Base-by-base conservation (phyloP, 2,113 vertebrate species). In the Anhinga rufa region DNA sequence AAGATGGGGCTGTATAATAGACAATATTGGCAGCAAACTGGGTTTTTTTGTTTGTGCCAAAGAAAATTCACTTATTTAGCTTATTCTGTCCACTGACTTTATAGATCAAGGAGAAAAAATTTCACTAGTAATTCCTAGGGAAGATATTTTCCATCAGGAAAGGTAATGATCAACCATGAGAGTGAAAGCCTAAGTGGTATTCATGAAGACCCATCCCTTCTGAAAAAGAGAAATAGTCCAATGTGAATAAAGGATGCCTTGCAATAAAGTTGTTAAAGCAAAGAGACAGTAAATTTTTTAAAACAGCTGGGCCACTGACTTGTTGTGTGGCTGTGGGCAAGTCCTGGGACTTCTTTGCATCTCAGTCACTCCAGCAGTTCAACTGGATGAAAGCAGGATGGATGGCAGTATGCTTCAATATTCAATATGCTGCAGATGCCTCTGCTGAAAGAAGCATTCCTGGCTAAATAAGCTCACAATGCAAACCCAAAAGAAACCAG, bases 401-500 rank as follows among this genome's bases (percentile, higher is more conserved):
- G 76, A 78, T 93, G 52, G 66, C 82, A 92, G 46, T 26, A 68
- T 74, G 64, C 82, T 95, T 82, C 85, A 94, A 51, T 85, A 85
- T 87, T 94, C 93, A 95, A 88, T 96, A 88, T 52, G 68, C 82
- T 88, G 88, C 90, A 96, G 88, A 96, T 95, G 96, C 90, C 4
- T 8, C 68, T 90, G 72, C 93, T 92, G 68, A 68, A 90, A 88
- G 60, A 55, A 94, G 60, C 82, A 88, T 93, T 96, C 80, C 77
- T 78, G 80, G 38, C 72, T 96, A 86, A 96, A 88, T 80, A 83
- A 90, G 76, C 48, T 81, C 72, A 92, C 72, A 93, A 83, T 83
- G 64, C 76, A 90, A 95, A 88, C 49, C 55, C 68, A 58, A 69
- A 86, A 68, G 64, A 88, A 96, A 78, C 8, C 49, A 79, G 82